Evolutionary conservation across 2,888 invertebrate species (phyloP), one percentile per base, ranked within the genome.

Genomic region (Chloroclystis v-ata): DNA sequence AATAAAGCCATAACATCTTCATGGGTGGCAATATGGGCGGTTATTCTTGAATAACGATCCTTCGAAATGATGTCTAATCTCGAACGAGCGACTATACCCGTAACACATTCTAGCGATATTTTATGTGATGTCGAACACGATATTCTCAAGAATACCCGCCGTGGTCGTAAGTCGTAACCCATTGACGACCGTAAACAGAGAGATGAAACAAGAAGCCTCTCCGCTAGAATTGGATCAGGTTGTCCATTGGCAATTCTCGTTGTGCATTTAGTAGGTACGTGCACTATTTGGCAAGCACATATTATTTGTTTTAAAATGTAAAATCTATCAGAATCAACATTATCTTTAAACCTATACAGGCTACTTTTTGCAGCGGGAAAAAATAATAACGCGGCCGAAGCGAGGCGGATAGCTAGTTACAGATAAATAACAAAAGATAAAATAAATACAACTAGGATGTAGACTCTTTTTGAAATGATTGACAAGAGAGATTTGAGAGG

Each of bases 171-270:
- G 26, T 37, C 37, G 45, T 46, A 37, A 46, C 43, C 28, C 42
- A 39, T 37, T 32, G 33, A 7, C 24, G 24, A 47, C 37, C 50
- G 52, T 68, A 65, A 65, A 50, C 49, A 56, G 56, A 60, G 58
- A 63, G 57, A 55, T 49, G 40, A 62, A 61, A 55, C 56, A 49
- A 60, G 54, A 60, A 57, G 50, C 54, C 52, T 41, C 43, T 35
- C 45, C 42, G 55, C 47, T 59, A 54, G 47, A 57, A 59, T 52
- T 40, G 39, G 47, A 55, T 57, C 42, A 12, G 11, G 39, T 38
- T 29, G 46, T 30, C 13, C 33, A 42, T 45, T 49, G 30, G 28
- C 12, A 32, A 33, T 37, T 28, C 11, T 38, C 38, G 42, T 28
- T 37, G 49, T 42, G 37, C 28, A 49, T 49, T 38, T 25, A 45